Percentiles rank a stretch among this genome's conserved stretches.
These are phyloP conservation scores for Hiodon alosoides DNA, from an alignment of 2,113 vertebrate genomes.

Conservation along the genomic window DNA sequence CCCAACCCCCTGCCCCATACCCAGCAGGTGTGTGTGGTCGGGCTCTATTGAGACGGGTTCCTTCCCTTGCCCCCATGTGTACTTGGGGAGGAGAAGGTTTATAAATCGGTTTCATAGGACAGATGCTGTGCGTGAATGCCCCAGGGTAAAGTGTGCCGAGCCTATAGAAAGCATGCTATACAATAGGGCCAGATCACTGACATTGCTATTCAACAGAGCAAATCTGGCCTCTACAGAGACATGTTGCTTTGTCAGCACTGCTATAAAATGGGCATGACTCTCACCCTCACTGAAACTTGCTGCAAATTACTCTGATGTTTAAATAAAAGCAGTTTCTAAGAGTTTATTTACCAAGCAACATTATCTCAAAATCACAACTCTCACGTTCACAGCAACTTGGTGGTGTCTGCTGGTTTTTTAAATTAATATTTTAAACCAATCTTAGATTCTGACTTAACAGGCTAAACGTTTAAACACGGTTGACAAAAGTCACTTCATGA, in stretches of 20 bases:
- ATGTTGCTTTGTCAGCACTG: neutral
- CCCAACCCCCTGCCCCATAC: neutral
- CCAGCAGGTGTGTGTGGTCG: constrained; percentile 24
- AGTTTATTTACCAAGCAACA: neutral
- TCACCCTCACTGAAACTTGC: neutral
- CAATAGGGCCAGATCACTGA: constrained; percentile 16
- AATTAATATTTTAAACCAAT: no score
- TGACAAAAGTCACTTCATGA: no score
- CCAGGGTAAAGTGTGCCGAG: constrained; percentile 19
- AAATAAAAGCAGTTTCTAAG: constrained; percentile 1
- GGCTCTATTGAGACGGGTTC: constrained; percentile 14
- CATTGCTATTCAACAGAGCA: neutral
- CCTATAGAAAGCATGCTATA: neutral
- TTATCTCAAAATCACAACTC: no score
- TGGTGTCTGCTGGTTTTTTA: no score
- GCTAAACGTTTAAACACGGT: no score
- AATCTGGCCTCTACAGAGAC: constrained; percentile 6
- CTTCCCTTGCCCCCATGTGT: neutral
- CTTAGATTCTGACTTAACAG: no score
- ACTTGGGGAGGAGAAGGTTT: neutral
- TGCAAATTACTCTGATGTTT: neutral
- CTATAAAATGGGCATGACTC: neutral
- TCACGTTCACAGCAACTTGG: no score
- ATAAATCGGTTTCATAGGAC: constrained; percentile 21
- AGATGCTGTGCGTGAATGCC: constrained; percentile 24